Conservation (phyloP, 1,140 invertebrate species). For the Drosophila nigromelanica region DNA sequence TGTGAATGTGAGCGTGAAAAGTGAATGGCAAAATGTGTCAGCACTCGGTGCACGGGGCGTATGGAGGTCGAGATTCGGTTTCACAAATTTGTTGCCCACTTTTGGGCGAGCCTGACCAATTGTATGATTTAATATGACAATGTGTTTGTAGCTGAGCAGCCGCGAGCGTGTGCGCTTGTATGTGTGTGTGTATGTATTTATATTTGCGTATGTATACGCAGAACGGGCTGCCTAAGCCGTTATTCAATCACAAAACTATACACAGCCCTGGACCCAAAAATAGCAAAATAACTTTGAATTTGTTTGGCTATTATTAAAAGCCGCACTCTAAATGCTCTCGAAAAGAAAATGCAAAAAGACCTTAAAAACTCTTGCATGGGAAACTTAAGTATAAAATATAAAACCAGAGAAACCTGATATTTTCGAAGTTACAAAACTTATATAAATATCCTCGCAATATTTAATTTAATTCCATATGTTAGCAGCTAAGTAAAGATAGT, state of each 20-base stretch:
- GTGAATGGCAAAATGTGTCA: constrained; percentile 75
- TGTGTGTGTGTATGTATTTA: constrained; percentile 29
- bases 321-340: constrained; percentile 24
- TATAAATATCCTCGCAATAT: no score
- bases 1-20: constrained; percentile 68
- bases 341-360: background rate
- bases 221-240: constrained; percentile 63
- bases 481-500: no score
- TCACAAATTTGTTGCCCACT: constrained; percentile 49
- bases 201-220: constrained; percentile 32
- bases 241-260: constrained; percentile 67
- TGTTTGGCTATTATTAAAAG: constrained; percentile 6
- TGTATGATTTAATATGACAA: constrained; percentile 75
- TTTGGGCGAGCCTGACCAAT: constrained; percentile 65
- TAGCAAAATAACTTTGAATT: constrained; percentile 24
- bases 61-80: constrained; percentile 29
- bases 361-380: no score
- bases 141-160: constrained; percentile 30
- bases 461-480: no score
- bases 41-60: constrained; percentile 28
- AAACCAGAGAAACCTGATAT: no score
- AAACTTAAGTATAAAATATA: no score
- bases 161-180: constrained; percentile 5
- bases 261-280: constrained; percentile 41
- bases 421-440: no score